A percentile compares a stretch with the other conserved stretches of the same genome.
phyloP scores from a whole-genome alignment of 1,140 invertebrate species.

The Ceratina japonica region DNA sequence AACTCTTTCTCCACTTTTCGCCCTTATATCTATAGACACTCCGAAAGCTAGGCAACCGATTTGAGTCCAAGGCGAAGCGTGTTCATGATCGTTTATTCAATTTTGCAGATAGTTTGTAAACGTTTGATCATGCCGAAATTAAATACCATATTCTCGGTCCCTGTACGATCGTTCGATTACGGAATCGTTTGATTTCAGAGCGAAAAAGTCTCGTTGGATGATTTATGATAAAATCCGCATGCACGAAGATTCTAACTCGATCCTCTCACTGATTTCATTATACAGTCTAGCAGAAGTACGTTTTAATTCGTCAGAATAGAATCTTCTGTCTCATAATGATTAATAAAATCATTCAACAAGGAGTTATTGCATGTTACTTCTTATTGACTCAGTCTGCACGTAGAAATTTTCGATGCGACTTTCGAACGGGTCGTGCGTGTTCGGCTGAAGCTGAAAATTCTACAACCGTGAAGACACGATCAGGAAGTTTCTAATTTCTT shows the following conservation, averaged over 20 bases:
- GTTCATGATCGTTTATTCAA: neutral
- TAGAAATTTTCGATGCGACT: neutral
- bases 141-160: neutral
- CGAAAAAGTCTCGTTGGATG: slow-evolving; percentile 20
- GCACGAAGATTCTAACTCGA: slow-evolving; percentile 23
- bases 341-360: no score
- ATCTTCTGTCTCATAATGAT: no score
- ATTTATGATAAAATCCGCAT: slow-evolving; percentile 48
- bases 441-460: neutral
- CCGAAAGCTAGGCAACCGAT: no score
- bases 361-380: no score
- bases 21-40: no score
- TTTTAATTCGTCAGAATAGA: no score
- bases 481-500: neutral
- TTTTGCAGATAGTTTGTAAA: neutral
- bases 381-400: neutral
- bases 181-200: slow-evolving; percentile 39
- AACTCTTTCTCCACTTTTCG: neutral
- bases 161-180: slow-evolving; percentile 36
- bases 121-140: neutral
- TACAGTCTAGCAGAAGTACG: no score
- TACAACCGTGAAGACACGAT: neutral
- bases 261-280: no score
- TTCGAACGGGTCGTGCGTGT: neutral
- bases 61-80: no score